phyloP scores from a whole-genome alignment of 2,888 invertebrate genomes.

The Chrysotoxum bicinctum region DNA sequence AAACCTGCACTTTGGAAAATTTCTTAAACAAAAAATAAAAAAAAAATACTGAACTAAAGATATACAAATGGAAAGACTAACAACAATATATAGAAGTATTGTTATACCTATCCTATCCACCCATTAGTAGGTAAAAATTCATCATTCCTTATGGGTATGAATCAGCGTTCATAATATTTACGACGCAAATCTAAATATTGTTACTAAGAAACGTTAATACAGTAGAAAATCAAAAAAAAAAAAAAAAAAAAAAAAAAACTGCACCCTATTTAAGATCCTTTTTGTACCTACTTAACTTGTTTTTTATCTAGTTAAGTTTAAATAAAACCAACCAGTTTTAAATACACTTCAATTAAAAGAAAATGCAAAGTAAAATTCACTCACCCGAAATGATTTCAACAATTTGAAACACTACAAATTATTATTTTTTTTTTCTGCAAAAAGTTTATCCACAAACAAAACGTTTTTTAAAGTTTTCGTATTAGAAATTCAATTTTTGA shows the following conservation, averaged over 20 bases:
- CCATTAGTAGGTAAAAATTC: neutral
- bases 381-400: neutral
- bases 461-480: neutral
- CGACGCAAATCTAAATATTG: constrained; percentile 44
- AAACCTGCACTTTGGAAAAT: neutral
- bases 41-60: neutral
- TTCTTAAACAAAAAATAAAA: neutral
- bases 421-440: neutral
- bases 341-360: too few relatives aligned
- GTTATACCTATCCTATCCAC: neutral
- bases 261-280: neutral
- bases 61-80: neutral
- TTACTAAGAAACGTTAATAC: neutral
- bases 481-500: constrained; percentile 16
- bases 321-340: too few relatives aligned
- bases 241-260: neutral
- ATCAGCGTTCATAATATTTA: constrained; percentile 52
- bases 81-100: neutral
- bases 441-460: constrained; percentile 6
- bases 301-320: neutral
- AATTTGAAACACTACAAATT: neutral
- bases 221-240: neutral
- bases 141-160: constrained; percentile 22
- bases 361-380: neutral
- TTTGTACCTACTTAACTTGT: neutral